phyloP scores from a whole-genome alignment of 2,888 invertebrate genomes.

The Drosophila testacea region DNA sequence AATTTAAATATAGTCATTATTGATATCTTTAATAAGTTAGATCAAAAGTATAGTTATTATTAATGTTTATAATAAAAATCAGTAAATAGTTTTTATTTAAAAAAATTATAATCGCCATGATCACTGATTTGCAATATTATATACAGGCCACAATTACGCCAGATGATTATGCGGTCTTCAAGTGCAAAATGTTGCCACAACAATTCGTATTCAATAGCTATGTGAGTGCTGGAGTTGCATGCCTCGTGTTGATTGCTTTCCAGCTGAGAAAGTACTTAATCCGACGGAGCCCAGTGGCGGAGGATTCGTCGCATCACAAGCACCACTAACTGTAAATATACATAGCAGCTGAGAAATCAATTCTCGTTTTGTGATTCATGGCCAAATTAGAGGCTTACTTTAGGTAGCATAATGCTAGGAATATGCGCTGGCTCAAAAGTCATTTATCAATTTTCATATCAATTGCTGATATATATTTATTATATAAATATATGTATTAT shows the following conservation, averaged over 20 bases:
- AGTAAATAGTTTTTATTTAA: too few relatives aligned
- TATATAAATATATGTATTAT: slow-evolving; percentile 21
- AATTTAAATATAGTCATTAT: too few relatives aligned
- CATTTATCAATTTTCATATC: slow-evolving; percentile 48
- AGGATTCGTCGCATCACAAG: slow-evolving; percentile 33
- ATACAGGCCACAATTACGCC: slow-evolving; percentile 91
- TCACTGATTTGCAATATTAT: slow-evolving; percentile 1
- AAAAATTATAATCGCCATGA: too few relatives aligned
- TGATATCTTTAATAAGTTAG: too few relatives aligned
- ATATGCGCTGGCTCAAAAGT: slow-evolving; percentile 27
- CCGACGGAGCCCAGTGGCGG: background rate
- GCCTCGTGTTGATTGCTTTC: slow-evolving; percentile 45
- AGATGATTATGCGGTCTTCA: slow-evolving; percentile 89
- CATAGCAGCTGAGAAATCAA: slow-evolving; percentile 4
- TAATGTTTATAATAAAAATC: too few relatives aligned
- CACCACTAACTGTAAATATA: slow-evolving; percentile 39
- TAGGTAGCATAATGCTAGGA: slow-evolving; percentile 40
- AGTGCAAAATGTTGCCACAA: slow-evolving; percentile 91
- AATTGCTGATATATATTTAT: slow-evolving; percentile 25
- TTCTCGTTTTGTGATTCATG: slow-evolving; percentile 62
- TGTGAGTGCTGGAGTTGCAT: slow-evolving; percentile 40
- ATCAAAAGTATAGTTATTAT: too few relatives aligned
- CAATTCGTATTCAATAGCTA: slow-evolving; percentile 73
- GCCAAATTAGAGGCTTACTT: slow-evolving; percentile 62
- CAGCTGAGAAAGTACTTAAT: slow-evolving; percentile 38